Percentiles rank a stretch among this genome's conserved stretches.
Conservation (phyloP, 2,113 vertebrate genomes). For the Engraulis encrasicolus region DNA sequence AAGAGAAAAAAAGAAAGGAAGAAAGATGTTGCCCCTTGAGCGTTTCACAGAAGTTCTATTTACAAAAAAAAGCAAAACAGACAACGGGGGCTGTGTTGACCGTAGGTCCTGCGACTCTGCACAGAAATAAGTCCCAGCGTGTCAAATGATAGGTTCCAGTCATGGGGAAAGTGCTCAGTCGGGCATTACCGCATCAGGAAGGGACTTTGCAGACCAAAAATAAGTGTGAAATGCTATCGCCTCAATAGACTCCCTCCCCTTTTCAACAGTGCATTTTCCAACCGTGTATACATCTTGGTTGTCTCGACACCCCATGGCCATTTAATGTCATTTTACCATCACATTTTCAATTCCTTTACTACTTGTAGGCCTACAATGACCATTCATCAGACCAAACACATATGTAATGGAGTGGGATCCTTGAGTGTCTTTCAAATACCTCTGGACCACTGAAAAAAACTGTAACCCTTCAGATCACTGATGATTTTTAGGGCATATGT, state of each 20-base stretch:
- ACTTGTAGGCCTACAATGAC: not conserved
- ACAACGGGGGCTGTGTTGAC: constrained; percentile 4
- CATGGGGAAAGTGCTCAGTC: not conserved
- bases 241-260: not conserved
- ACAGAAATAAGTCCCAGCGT: constrained; percentile 12
- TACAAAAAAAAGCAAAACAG: constrained; percentile 14
- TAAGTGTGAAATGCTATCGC: constrained; percentile 5
- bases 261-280: not conserved
- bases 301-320: not conserved
- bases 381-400: too few species aligned
- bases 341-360: not conserved
- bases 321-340: not conserved
- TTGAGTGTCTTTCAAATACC: too few species aligned
- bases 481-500: too few species aligned
- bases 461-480: too few species aligned
- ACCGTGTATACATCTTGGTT: not conserved
- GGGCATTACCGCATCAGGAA: not conserved
- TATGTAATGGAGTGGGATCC: too few species aligned
- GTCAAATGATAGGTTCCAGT: constrained; percentile 7
- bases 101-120: not conserved
- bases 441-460: too few species aligned
- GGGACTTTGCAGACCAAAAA: not conserved
- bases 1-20: too few species aligned
- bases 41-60: not conserved
- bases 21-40: not conserved